Evolutionary conservation across 2,888 invertebrate genomes (phyloP), one percentile per base, ranked within the genome.

Genomic region (Cephus sareptanus): DNA sequence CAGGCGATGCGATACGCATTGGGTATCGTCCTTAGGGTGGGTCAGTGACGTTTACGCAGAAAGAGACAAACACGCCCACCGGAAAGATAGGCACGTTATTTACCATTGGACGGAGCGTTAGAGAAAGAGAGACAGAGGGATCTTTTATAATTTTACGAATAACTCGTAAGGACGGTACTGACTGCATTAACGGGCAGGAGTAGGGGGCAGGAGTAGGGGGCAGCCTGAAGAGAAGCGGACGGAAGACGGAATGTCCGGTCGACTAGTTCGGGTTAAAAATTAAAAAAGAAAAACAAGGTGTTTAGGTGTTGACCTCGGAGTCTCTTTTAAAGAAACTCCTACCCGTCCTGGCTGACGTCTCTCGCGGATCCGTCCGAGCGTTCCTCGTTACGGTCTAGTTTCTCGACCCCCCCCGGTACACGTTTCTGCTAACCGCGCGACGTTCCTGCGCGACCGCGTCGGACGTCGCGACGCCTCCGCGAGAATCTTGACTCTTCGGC

Each of bases 361-460:
- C 40, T 6, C 40, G 40, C 40, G 23, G 23, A 6, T 56, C 23
- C 15, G 40, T 56, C 68, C 37, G 70, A 30, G 70, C 74, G 71
- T 23, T 34, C 77, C 86, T 85, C 86, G 88, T 87, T 84, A 87
- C 87, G 88, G 85, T 88, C 88, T 87, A 88, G 85, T 87, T 88
- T 87, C 84, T 85, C 77, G 37, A 34, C 34, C 13, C 37, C 3
- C 11, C n/a, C 34, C 68, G 23, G 40, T 56, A 56, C 23, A 23
- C 23, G 23, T 9, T 56, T 56, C 23, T 9, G 15, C 15, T 56
- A 56, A 56, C 33, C 12, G n/a, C 75, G n/a, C 30, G 31, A 15
- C 69, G 69, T 31, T 12, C 56, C 71, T 56, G 31, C 23, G 31
- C 31, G 31, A 33, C 31, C 31, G 71, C 71, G 71, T 33, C 71